Conservation (phyloP, 2,113 vertebrate species). For the Platichthys stellatus region DNA sequence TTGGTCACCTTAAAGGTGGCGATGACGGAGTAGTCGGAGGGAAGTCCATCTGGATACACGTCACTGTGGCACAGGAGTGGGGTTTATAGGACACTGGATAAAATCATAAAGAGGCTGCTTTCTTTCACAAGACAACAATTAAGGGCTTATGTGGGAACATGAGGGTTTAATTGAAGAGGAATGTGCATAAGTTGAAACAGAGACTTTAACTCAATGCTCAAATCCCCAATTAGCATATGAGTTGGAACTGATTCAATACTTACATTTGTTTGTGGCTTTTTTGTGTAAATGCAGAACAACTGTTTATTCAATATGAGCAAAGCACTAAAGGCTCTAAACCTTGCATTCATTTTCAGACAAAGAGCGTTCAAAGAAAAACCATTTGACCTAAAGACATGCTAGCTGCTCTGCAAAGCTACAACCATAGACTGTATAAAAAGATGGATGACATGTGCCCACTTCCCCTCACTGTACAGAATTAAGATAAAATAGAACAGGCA, state of each 20-base stretch:
- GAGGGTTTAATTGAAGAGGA: conserved; percentile 4
- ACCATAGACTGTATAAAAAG: background rate
- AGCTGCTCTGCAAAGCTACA: background rate
- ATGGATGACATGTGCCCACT: background rate
- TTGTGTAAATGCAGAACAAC: background rate
- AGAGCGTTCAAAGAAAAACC: background rate
- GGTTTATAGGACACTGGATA: conserved; percentile 9
- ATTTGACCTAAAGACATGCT: background rate
- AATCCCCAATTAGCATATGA: conserved; percentile 9
- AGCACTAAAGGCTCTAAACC: conserved; percentile 32
- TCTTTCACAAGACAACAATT: conserved; percentile 20
- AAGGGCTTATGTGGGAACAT: background rate
- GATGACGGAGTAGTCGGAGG: conserved; percentile 78
- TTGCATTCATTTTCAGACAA: background rate
- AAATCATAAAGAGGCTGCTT: conserved; percentile 17
- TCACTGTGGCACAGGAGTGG: conserved; percentile 56
- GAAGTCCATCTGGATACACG: conserved; percentile 79
- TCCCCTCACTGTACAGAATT: background rate
- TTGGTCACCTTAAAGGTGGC: conserved; percentile 80
- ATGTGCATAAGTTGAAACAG: conserved; percentile 16
- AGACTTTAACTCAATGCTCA: background rate
- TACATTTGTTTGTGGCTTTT: conserved; percentile 4
- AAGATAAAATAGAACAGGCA: background rate
- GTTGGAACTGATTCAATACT: background rate
- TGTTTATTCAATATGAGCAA: conserved; percentile 32